Conservation (phyloP, 2,888 invertebrate species). For the Athalia circularis region DNA sequence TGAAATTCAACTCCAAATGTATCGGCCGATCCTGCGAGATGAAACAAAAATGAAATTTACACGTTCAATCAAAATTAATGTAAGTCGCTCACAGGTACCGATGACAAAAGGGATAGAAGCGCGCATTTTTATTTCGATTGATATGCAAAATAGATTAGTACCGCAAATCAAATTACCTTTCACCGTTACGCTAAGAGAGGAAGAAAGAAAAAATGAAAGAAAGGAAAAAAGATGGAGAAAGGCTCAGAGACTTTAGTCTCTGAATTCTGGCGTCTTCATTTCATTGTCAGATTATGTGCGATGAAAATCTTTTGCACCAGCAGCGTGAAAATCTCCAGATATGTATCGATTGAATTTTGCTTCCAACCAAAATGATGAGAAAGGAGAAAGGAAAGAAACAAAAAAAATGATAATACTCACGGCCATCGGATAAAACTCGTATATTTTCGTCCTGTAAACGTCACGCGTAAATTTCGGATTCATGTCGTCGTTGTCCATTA, state of each 20-base stretch:
- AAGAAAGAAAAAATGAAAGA: background rate
- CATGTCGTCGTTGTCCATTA: constrained; percentile 88
- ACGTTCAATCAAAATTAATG: background rate
- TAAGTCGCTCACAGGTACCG: background rate
- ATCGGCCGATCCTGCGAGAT: constrained; percentile 81
- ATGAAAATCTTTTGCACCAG: constrained; percentile 11
- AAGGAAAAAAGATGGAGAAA: constrained; percentile 30
- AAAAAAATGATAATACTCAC: constrained; percentile 75
- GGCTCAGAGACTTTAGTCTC: constrained; percentile 15
- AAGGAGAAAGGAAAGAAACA: no score
- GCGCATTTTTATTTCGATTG: background rate
- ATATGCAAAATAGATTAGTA: background rate
- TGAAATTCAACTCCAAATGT: constrained; percentile 82
- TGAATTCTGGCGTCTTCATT: background rate
- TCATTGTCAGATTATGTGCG: background rate
- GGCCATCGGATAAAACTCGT: constrained; percentile 88
- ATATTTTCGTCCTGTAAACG: constrained; percentile 86
- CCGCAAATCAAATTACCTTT: constrained; percentile 19
- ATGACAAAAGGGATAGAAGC: background rate
- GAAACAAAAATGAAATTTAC: background rate
- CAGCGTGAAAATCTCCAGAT: no score
- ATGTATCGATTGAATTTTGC: no score
- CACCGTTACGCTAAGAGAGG: background rate
- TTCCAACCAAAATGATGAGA: no score
- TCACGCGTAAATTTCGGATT: constrained; percentile 89